phyloP scores from a whole-genome alignment of 1,140 invertebrate genomes.

The Sesamia nonagrioides region DNA sequence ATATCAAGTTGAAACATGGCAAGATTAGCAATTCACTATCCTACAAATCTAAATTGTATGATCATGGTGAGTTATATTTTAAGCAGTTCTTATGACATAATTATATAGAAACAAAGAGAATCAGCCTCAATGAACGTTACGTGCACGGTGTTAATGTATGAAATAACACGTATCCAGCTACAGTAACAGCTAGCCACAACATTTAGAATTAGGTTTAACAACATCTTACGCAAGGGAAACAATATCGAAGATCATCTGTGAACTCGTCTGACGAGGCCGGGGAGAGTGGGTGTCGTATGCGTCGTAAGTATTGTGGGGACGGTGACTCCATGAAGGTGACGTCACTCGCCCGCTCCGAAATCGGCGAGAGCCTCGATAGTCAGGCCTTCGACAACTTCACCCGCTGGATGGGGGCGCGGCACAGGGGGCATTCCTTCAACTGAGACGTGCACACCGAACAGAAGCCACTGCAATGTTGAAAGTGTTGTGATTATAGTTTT shows the following conservation, averaged over 20 bases:
- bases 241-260: not conserved
- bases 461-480: slow-evolving; percentile 92
- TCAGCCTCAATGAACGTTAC: not conserved
- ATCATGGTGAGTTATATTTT: too few species aligned
- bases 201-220: not conserved
- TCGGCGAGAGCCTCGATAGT: slow-evolving; percentile 45
- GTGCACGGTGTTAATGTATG: not conserved
- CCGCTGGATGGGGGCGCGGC: slow-evolving; percentile 90
- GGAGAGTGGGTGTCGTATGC: not conserved
- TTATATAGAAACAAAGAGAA: not conserved
- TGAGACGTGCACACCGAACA: slow-evolving; percentile 93
- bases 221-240: not conserved
- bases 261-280: not conserved
- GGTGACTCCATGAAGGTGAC: slow-evolving; percentile 20
- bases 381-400: slow-evolving; percentile 64
- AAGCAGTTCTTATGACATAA: not conserved
- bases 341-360: not conserved
- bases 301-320: not conserved
- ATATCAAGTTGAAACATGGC: too few species aligned
- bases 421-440: slow-evolving; percentile 95
- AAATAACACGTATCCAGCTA: not conserved
- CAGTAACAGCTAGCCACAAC: not conserved
- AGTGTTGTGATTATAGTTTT: not conserved
- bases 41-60: too few species aligned
- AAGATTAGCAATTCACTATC: too few species aligned